phyloP scores from a whole-genome alignment of 2,797 vertebrate genomes.

The Apogon talboti region DNA sequence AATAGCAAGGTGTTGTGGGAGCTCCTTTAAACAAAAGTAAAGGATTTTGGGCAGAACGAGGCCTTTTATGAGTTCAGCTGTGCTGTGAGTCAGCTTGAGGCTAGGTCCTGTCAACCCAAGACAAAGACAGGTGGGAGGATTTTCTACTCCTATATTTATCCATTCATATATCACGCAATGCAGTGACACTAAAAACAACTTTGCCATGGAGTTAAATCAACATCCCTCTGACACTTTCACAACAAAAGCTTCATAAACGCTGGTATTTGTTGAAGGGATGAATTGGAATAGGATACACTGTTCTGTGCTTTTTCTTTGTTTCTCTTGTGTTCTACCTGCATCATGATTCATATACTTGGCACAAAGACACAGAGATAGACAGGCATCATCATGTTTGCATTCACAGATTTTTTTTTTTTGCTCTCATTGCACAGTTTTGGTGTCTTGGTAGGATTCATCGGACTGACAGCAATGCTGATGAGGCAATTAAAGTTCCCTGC shows the following conservation, averaged over 20 bases:
- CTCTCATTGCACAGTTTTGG: constrained; percentile 27
- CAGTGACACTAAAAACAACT: constrained; percentile 8
- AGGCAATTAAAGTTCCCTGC: constrained; percentile 67
- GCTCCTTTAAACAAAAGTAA: constrained; percentile 23
- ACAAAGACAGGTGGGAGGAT: constrained; percentile 15
- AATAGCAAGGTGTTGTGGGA: constrained; percentile 15
- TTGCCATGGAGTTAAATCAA: constrained; percentile 15
- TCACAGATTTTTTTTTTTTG: constrained; percentile 43
- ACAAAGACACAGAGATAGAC: constrained; percentile 15
- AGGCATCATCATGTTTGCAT: constrained; percentile 40
- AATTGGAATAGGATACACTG: not conserved
- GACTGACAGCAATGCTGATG: constrained; percentile 69
- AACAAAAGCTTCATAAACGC: constrained; percentile 4
- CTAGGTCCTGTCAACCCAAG: constrained; percentile 7
- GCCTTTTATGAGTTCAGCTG: constrained; percentile 24
- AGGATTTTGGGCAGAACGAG: constrained; percentile 3
- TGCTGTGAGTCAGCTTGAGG: constrained; percentile 28
- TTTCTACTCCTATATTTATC: constrained; percentile 17
- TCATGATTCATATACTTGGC: constrained; percentile 16
- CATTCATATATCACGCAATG: constrained; percentile 16
- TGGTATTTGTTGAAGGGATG: constrained; percentile 1
- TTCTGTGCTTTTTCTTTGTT: constrained; percentile 10
- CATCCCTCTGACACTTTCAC: constrained; percentile 15
- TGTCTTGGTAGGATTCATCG: constrained; percentile 46
- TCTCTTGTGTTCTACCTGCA: constrained; percentile 22